Base-by-base conservation (phyloP, 1,140 invertebrate species). In the Lepidostoma basale region DNA sequence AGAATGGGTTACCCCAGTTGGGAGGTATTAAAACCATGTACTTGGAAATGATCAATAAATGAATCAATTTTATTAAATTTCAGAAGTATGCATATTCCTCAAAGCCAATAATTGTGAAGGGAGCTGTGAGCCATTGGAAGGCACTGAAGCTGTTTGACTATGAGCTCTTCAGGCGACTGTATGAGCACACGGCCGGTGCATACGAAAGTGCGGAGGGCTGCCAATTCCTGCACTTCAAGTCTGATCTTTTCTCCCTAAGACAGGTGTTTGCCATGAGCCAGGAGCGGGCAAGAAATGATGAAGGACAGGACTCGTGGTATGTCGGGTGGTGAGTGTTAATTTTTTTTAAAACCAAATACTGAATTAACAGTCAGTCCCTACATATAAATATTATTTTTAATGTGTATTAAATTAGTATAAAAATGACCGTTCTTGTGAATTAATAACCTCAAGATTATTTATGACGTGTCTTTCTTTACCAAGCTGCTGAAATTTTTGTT, bases 191-290 rank as follows among this genome's bases (percentile, higher is more conserved):
- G 42, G 82, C 83, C 0, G 90, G 86, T 36, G 85, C 88, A 62
- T 87, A 90, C 76, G 86, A 86, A 68, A 88, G 86, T 72, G 78
- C 89, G 36, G 86, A 91, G 63, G 89, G 91, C 59, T 97, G 95
- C 75, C 94, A 96, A 76, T 97, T 97, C 79, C 88, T 96, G 67
- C 91, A 92, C 62, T 97, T 97, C 75, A 90, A 92, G 77, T 95
- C 94, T 14, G 88, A 95, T 77, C 90, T 97, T 74, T 86, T 87
- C 52, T 88, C 87, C 33, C 76, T 97, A 30, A 80, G 84, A 60
- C 89, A 97, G 76, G 92, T 95, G 16, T 91, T 97, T 75, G 83
- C 86, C 42, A 93, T 94, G 90, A 85, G 86, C 1, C 76, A 86
- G 28, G 83, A 83, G 36, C 84, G 93, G 74, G 87, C 88, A 0